Evolutionary conservation across 2,797 vertebrate species (phyloP), one percentile per base, ranked within the genome.

Genomic region (Eulemur rubriventer): DNA sequence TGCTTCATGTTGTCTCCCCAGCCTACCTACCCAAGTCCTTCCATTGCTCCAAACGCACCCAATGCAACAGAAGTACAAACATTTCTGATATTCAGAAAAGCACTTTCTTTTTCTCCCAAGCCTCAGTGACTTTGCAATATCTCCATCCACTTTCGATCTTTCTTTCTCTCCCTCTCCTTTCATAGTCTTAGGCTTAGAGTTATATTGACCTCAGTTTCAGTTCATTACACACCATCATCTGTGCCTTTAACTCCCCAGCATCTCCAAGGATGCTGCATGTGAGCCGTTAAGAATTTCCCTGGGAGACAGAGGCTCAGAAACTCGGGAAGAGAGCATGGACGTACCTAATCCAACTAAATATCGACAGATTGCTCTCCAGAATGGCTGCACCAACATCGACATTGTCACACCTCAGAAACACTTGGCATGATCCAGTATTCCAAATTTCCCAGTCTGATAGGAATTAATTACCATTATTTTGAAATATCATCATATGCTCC

Each of bases 391-490:
- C 78, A 38, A 63, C 46, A 63, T 63, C 91, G 57, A 9, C 0
- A 63, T 69, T n/a, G 17, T 82, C 43, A 57, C 16, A 55, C 50
- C 41, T 83, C 26, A 59, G 65, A 90, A 69, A 73, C 50, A 70
- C 12, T 85, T 82, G 85, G n/a, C 76, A 33, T 41, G n/a, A 78
- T 50, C 78, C 38, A 84, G 38, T 43, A 83, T 84, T 76, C 63
- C 65, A 63, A 94, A 92, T 73, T 75, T 79, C 70, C 59, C 46
- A 75, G 43, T 24, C 50, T 52, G 20, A 55, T 80, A 57, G 72
- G 78, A 87, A 84, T 94, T 81, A 30, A 90, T 94, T 80, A 48
- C 41, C 41, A 48, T 92, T 61, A 91, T 63, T 96, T 82, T 94
- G 38, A 96, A 46, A 70, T 41, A 78, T 28, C 50, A 43, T 28